Percentiles rank a stretch among this genome's conserved stretches.
These are phyloP conservation scores for Willisornis vidua DNA, from an alignment of 2,113 vertebrate genomes.

Conservation along the genomic window DNA sequence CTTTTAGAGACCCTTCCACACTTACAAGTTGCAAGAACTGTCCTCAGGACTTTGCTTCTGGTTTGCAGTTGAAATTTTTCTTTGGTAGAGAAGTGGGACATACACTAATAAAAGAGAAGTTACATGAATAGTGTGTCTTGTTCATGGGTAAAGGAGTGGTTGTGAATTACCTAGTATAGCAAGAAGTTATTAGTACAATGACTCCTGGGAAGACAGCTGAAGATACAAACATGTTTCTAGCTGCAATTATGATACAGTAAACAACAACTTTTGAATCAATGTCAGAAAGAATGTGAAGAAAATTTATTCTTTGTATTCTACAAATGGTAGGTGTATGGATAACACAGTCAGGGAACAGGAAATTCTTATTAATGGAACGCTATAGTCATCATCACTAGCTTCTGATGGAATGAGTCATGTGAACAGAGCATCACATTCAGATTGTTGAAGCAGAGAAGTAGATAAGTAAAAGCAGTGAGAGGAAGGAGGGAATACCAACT, in stretches of 20 bases:
- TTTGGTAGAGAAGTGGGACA: neutral
- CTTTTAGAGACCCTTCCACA: neutral
- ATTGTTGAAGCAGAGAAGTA: neutral
- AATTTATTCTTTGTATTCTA: neutral
- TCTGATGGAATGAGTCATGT: neutral
- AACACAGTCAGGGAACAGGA: neutral
- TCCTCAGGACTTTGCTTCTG: neutral
- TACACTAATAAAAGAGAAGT: neutral
- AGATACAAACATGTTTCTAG: neutral
- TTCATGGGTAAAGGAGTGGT: neutral
- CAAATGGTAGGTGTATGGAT: neutral
- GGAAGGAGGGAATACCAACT: neutral
- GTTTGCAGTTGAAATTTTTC: neutral
- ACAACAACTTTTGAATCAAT: neutral
- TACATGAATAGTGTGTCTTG: neutral
- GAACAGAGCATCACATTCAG: neutral
- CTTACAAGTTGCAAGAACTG: neutral
- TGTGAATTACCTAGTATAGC: neutral
- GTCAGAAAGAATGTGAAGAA: neutral
- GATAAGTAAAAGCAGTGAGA: neutral
- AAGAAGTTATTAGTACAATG: neutral
- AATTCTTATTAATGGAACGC: neutral
- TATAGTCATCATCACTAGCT: neutral
- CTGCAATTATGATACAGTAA: neutral
- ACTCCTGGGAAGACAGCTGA: neutral